These are phyloP conservation scores for Sicus ferrugineus DNA, from an alignment of 2,888 invertebrate species.

Conservation along the genomic window DNA sequence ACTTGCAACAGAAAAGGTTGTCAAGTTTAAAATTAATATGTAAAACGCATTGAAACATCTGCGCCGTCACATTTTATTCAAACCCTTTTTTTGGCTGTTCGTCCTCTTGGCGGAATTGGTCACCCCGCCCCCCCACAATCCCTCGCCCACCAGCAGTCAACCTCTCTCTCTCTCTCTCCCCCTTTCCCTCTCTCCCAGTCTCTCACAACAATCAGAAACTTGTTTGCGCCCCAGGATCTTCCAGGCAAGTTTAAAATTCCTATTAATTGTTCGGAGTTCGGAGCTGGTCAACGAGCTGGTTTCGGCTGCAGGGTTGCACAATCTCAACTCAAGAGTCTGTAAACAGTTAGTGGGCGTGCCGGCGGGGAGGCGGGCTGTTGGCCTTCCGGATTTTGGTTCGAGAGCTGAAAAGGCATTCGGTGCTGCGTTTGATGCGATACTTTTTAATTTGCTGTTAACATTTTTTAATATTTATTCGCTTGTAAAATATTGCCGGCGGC, in stretches of 20 bases:
- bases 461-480: slow-evolving; percentile 18
- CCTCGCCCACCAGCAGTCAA: neutral
- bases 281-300: slow-evolving; percentile 22
- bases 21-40: slow-evolving; percentile 2
- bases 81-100: neutral
- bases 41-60: slow-evolving; percentile 19
- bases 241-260: neutral
- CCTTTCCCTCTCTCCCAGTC: neutral
- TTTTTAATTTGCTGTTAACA: slow-evolving; percentile 21
- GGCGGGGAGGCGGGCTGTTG: neutral
- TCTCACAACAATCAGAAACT: neutral
- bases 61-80: neutral
- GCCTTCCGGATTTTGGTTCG: neutral
- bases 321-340: neutral
- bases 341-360: too few species aligned
- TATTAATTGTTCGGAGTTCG: slow-evolving; percentile 27
- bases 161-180: too few species aligned
- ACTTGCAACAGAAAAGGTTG: slow-evolving; percentile 6
- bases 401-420: neutral
- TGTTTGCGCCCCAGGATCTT: slow-evolving; percentile 12
- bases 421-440: neutral
- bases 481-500: slow-evolving; percentile 2
- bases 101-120: too few species aligned
- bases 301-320: neutral
- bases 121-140: neutral